Conservation (phyloP, 2,797 vertebrate species). For the Rhodeus uyekii region DNA sequence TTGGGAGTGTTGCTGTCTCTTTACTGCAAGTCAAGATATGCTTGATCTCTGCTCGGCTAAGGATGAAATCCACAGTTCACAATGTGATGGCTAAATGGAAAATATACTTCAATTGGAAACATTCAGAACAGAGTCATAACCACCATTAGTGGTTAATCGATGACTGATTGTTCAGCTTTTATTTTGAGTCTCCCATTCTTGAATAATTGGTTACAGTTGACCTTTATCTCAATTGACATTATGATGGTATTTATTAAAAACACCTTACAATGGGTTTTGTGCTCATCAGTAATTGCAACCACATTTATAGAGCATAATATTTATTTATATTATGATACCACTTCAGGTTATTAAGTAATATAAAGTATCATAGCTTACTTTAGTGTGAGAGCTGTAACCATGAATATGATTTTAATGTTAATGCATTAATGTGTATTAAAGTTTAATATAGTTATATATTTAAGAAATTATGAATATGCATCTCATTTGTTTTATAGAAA, state of each 20-base stretch:
- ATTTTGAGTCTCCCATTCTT: background rate
- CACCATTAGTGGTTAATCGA: background rate
- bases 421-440: background rate
- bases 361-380: background rate
- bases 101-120: background rate
- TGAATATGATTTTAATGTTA: background rate
- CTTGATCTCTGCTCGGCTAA: background rate
- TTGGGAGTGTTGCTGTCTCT: conserved; percentile 3
- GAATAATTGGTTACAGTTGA: background rate
- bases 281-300: background rate
- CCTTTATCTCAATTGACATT: background rate
- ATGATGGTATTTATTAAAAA: background rate
- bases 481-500: background rate
- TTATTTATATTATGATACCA: background rate
- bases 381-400: background rate
- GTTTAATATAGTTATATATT: background rate
- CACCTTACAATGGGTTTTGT: background rate
- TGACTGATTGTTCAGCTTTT: background rate
- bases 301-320: too few relatives aligned
- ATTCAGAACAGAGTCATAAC: too few relatives aligned
- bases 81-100: background rate
- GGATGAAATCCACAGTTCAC: background rate
- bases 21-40: conserved; percentile 3
- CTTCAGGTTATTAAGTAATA: background rate
- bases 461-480: background rate